Conservation (phyloP, 2,113 vertebrate species). For the Leiothrix lutea region DNA sequence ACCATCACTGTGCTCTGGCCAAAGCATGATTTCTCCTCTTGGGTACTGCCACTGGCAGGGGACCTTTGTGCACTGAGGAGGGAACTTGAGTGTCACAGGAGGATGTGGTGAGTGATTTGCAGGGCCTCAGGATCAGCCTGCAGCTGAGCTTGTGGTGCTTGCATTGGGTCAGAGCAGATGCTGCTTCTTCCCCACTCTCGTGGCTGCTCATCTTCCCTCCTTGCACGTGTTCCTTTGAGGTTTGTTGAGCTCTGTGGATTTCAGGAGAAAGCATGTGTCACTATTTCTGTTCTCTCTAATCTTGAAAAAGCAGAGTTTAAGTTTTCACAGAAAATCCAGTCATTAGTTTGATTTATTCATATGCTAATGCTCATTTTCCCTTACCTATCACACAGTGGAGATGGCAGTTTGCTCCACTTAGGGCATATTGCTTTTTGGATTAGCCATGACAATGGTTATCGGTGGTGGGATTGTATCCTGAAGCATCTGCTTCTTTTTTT, state of each 20-base stretch:
- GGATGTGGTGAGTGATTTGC: accelerated
- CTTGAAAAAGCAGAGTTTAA: background rate
- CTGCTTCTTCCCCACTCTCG: background rate
- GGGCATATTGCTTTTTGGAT: background rate
- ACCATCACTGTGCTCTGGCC: background rate
- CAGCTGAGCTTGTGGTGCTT: background rate
- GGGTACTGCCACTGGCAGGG: background rate
- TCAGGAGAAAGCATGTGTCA: background rate
- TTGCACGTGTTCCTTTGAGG: background rate
- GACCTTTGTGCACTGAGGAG: background rate
- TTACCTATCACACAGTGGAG: background rate
- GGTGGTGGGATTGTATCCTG: background rate
- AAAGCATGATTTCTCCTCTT: background rate
- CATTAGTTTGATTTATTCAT: background rate
- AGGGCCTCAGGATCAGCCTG: background rate
- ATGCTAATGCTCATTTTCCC: background rate
- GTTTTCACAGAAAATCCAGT: background rate
- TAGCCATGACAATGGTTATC: background rate
- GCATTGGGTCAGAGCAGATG: accelerated
- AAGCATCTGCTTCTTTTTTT: background rate
- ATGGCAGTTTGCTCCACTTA: background rate
- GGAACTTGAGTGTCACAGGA: background rate
- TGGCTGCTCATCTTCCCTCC: background rate
- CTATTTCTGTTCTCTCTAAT: background rate
- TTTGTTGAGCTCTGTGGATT: background rate